Percentiles rank a stretch among this genome's conserved stretches.
Evolutionary conservation across 2,113 vertebrate genomes (phyloP).

Genomic region (Lepisosteus oculatus): DNA sequence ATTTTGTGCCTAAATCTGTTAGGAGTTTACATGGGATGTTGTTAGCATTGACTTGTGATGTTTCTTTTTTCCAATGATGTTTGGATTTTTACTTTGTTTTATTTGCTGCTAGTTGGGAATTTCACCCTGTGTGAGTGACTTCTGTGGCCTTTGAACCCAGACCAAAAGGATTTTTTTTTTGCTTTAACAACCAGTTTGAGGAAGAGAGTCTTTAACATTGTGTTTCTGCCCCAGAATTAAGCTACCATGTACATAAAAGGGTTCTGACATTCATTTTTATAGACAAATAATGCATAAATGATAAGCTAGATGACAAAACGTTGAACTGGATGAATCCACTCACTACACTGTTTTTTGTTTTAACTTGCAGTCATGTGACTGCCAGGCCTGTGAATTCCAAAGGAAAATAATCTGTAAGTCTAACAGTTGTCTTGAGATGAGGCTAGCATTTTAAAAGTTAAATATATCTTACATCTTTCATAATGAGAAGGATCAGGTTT

Average conservation of each 20-base stretch:
- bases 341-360: not conserved
- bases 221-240: not conserved
- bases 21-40: not conserved
- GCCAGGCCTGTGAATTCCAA: not conserved
- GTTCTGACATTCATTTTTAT: not conserved
- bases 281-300: not conserved
- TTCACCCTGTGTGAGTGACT: slow-evolving; percentile 5
- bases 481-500: too few relatives aligned
- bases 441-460: not conserved
- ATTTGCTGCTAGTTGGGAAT: slow-evolving; percentile 29
- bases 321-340: not conserved
- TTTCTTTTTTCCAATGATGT: slow-evolving; percentile 11
- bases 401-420: not conserved
- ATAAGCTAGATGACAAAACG: slow-evolving; percentile 1
- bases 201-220: not conserved
- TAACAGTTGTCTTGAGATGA: not conserved
- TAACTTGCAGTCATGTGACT: not conserved
- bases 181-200: not conserved
- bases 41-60: not conserved
- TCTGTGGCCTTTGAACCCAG: slow-evolving; percentile 39
- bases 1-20: slow-evolving; percentile 2
- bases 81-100: slow-evolving; percentile 16
- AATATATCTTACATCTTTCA: not conserved
- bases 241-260: slow-evolving; percentile 1
- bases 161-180: not conserved